Conservation (phyloP, 1,140 invertebrate genomes). For the Asbolus verrucosus region DNA sequence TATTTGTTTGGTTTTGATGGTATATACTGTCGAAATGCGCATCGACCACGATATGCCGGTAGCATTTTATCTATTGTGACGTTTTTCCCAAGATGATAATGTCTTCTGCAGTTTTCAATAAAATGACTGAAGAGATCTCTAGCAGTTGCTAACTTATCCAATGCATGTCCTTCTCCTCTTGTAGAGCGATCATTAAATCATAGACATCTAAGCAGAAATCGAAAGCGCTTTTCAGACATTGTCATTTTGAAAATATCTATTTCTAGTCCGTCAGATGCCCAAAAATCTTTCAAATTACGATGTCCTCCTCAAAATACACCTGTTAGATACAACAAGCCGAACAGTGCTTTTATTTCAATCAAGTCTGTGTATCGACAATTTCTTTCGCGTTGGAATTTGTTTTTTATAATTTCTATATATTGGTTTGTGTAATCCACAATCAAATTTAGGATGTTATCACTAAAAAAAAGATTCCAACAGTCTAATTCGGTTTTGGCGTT, state of each 20-base stretch:
- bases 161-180: slow-evolving; percentile 10
- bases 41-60: too few species aligned
- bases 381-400: background rate
- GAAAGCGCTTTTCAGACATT: background rate
- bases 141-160: background rate
- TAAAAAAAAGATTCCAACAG: too few species aligned
- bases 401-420: slow-evolving; percentile 16
- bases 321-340: background rate
- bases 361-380: background rate
- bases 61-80: too few species aligned
- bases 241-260: slow-evolving; percentile 19
- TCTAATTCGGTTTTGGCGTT: background rate
- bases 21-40: too few species aligned
- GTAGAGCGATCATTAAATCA: background rate
- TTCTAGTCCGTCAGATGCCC: slow-evolving; percentile 5
- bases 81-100: slow-evolving; percentile 18
- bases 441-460: background rate
- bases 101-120: slow-evolving; percentile 10
- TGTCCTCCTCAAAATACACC: slow-evolving; percentile 21
- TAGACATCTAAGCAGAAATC: background rate
- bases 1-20: too few species aligned
- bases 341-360: slow-evolving; percentile 23
- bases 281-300: slow-evolving; percentile 9
- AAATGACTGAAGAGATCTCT: slow-evolving; percentile 4
- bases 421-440: slow-evolving; percentile 9